These are phyloP conservation scores for Serrognathus titanus DNA, from an alignment of 2,888 invertebrate genomes.

Conservation along the genomic window DNA sequence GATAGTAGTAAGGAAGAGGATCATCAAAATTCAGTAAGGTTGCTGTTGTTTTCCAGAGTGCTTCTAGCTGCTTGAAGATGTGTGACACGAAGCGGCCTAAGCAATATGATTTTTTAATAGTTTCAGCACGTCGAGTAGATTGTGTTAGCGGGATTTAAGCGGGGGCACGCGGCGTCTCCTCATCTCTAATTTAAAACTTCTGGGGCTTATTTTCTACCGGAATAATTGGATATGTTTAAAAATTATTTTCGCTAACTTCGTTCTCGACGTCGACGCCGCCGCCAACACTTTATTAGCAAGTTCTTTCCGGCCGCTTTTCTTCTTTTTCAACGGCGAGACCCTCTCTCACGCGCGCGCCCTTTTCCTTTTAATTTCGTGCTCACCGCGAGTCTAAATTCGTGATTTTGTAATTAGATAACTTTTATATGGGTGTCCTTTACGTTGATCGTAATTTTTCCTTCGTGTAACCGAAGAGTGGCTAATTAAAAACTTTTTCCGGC, in stretches of 20 bases:
- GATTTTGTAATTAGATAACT: constrained; percentile 24
- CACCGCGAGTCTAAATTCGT: constrained; percentile 16
- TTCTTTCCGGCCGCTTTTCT: constrained; percentile 7
- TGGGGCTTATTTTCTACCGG: constrained; percentile 24
- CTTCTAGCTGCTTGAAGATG: constrained; percentile 21
- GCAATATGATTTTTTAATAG: constrained; percentile 35
- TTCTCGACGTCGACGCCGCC: constrained; percentile 13
- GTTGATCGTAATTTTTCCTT: too few relatives aligned
- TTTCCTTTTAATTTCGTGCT: constrained; percentile 18
- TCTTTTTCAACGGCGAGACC: too few relatives aligned
- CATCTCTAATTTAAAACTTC: constrained; percentile 29
- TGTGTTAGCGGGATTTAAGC: constrained; percentile 25
- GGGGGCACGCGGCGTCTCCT: constrained; percentile 6
- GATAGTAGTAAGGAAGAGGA: not conserved
- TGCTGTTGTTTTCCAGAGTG: constrained; percentile 18
- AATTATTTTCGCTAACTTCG: constrained; percentile 24
- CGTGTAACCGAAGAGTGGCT: too few relatives aligned
- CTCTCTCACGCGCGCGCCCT: not conserved
- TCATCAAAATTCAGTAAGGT: constrained; percentile 22
- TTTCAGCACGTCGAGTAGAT: constrained; percentile 30
- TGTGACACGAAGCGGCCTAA: constrained; percentile 22
- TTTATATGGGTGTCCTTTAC: not conserved
- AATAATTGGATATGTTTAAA: constrained; percentile 30
- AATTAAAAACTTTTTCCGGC: too few relatives aligned
- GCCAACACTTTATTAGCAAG: constrained; percentile 22